These are phyloP conservation scores for Apogon hyalosoma DNA, from an alignment of 2,797 vertebrate genomes.

Conservation along the genomic window DNA sequence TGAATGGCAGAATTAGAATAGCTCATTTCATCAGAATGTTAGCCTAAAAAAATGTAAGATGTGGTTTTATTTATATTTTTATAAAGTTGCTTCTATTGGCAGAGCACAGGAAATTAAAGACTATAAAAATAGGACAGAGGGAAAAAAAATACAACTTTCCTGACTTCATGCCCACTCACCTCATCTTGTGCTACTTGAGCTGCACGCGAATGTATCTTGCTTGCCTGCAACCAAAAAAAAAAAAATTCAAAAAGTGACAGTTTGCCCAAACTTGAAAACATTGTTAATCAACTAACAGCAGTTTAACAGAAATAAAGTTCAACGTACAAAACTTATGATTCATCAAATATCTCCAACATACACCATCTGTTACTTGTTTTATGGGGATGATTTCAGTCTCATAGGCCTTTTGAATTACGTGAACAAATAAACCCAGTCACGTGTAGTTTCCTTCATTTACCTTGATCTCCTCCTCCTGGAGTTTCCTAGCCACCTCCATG, in stretches of 20 bases:
- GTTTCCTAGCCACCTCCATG: constrained; percentile 92
- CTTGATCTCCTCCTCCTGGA: constrained; percentile 94
- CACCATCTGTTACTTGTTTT: background rate
- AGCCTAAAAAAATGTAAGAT: background rate
- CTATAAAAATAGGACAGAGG: constrained; percentile 1
- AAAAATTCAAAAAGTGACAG: constrained; percentile 16
- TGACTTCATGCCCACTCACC: constrained; percentile 77
- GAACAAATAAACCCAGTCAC: background rate
- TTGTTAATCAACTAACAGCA: constrained; percentile 12
- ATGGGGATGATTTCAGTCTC: background rate
- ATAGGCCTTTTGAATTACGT: background rate
- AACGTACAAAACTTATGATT: background rate
- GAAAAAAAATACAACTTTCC: constrained; percentile 15
- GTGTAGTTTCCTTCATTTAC: constrained; percentile 69
- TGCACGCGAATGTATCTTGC: constrained; percentile 86
- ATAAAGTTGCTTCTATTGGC: background rate
- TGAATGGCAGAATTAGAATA: background rate
- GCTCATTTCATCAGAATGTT: background rate
- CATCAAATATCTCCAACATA: background rate
- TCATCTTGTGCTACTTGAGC: constrained; percentile 97
- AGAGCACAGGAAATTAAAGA: constrained; percentile 33
- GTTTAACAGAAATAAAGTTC: background rate
- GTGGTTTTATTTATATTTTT: background rate
- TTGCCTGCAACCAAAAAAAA: constrained; percentile 83
- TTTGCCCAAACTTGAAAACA: constrained; percentile 1